Evolutionary conservation across 2,113 vertebrate genomes (phyloP).

Genomic region (Canis aureus): DNA sequence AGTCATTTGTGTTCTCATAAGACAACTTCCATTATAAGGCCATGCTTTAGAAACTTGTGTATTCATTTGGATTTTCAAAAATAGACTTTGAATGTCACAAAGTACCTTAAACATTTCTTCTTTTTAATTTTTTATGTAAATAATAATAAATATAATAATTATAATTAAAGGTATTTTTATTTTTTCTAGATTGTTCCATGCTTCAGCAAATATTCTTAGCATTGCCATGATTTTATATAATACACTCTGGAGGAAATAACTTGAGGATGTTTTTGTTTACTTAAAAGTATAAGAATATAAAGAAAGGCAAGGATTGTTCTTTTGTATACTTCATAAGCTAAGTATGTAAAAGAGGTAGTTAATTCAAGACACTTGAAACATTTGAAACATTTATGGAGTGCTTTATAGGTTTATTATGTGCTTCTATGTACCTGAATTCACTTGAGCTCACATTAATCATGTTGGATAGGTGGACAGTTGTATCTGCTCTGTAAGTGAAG

Average conservation of each 20-base stretch:
- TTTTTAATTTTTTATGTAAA: conserved; percentile 7
- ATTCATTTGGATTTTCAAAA: conserved; percentile 39
- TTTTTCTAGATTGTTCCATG: conserved; percentile 32
- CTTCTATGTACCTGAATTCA: not conserved
- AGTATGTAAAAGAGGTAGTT: not conserved
- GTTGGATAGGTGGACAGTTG: not conserved
- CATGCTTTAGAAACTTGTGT: not conserved
- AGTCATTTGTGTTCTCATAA: not conserved
- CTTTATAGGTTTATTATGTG: not conserved
- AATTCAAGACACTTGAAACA: conserved; percentile 30
- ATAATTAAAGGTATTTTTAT: not conserved
- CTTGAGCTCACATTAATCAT: not conserved
- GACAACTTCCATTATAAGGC: not conserved
- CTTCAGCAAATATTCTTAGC: conserved; percentile 36
- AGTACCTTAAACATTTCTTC: not conserved
- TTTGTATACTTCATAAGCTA: conserved; percentile 41
- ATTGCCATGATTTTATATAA: not conserved
- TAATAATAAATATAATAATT: not conserved
- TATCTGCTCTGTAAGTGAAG: not conserved
- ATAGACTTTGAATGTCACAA: conserved; percentile 29
- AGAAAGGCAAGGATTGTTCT: conserved; percentile 1
- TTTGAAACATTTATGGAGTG: conserved; percentile 48
- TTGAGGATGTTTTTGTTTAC: conserved; percentile 25
- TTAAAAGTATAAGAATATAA: conserved; percentile 25
- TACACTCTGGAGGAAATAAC: not conserved